These are phyloP conservation scores for Cinara cedri DNA, from an alignment of 2,888 invertebrate genomes.

Conservation along the genomic window DNA sequence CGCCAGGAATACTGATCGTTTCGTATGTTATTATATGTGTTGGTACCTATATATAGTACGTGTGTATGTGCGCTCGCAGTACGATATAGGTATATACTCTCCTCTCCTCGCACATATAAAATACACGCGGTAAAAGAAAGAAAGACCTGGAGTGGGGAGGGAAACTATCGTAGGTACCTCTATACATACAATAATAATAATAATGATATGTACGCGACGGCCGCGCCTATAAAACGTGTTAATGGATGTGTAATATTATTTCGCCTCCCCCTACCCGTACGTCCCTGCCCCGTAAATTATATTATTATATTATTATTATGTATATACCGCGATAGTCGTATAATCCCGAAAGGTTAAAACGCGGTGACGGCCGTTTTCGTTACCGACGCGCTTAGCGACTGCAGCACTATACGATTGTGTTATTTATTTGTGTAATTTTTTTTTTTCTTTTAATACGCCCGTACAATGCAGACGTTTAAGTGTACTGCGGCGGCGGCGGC, in stretches of 20 bases:
- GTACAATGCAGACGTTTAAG: background rate
- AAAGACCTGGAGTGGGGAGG: too few relatives aligned
- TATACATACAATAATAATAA: background rate
- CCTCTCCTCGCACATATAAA: too few relatives aligned
- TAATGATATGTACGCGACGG: too few relatives aligned
- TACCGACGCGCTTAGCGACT: conserved; percentile 5
- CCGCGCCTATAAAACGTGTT: conserved; percentile 49
- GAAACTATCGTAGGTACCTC: conserved; percentile 8
- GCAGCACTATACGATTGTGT: conserved; percentile 22
- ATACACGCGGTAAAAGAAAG: too few relatives aligned
- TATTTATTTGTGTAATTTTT: conserved; percentile 17
- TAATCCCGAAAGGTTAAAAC: conserved; percentile 51
- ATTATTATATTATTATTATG: too few relatives aligned
- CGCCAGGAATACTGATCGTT: conserved; percentile 54
- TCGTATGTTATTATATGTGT: conserved; percentile 28
- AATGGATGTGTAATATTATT: conserved; percentile 55
- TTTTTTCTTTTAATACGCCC: background rate
- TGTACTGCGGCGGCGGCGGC: too few relatives aligned
- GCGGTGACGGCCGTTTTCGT: conserved; percentile 42
- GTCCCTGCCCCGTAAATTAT: too few relatives aligned
- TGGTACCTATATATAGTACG: too few relatives aligned
- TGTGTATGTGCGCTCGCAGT: too few relatives aligned
- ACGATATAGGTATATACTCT: too few relatives aligned
- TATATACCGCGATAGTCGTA: background rate
- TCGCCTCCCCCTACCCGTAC: background rate